Base-by-base conservation (phyloP, 2,113 vertebrate species). In the Apteryx owenii region DNA sequence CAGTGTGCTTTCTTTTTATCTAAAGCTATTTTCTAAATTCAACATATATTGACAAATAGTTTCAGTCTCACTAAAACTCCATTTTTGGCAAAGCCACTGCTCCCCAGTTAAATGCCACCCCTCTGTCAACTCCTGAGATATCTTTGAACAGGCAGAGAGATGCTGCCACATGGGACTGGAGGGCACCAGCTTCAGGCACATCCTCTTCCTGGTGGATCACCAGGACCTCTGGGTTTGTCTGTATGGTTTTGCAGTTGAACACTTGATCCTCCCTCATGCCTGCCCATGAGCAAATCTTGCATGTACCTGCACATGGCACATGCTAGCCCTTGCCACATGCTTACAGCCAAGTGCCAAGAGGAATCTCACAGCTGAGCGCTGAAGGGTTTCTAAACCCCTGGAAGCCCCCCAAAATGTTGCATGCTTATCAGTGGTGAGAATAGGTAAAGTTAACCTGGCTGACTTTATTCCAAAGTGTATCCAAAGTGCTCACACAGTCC, bases 241-340 rank as follows among this genome's bases (percentile, higher is more conserved):
- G 14, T 25, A 20, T 19, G 25, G 25, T 50, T 71, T 71, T 71
- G n/a, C 16, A 40, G 44, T 20, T 2, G 1, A 50, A 38, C 5
- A 9, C 8, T 14, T 9, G 9, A 15, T n/a, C 20, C 53, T 54
- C 53, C 26, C 53, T 54, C 12, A 6, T 33, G 66, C 42, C 20
- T 2, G 2, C 10, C 8, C 18, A 48, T 1, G 2, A 38, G 53
- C 42, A 22, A 22, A 29, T 48, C 19, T 26, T 58, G 40, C 53
- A 18, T 1, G 3, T 42, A 14, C 15, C 12, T 21, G 7, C 4
- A 19, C 7, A 9, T 1, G 9, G 12, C 25, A 8, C 44, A 20
- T 5, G 7, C 14, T 26, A 48, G 42, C 7, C 29, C 25, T 28
- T 46, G 14, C 33, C 19, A 9, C 6, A 1, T 38, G 26, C 54